Evolutionary conservation across 2,888 invertebrate genomes (phyloP).

Genomic region (Agonopterix subpropinquella): DNA sequence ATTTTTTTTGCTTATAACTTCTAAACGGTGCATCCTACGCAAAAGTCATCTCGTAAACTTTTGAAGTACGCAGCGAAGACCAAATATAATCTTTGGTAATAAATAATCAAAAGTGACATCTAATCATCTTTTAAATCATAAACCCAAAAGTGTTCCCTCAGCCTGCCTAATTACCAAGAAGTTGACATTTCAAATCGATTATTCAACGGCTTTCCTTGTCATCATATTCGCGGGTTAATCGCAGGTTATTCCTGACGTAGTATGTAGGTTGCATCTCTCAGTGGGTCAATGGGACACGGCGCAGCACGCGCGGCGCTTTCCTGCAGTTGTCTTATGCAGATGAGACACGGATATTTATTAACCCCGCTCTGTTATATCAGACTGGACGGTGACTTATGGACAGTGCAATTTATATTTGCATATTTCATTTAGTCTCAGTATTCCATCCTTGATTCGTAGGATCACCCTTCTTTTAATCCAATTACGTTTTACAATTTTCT

Average conservation of each 20-base stretch:
- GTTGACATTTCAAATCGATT: too few relatives aligned
- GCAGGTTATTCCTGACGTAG: slow-evolving; percentile 33
- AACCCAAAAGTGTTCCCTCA: too few relatives aligned
- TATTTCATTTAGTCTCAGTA: slow-evolving; percentile 4
- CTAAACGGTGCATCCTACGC: too few relatives aligned
- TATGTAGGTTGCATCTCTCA: slow-evolving; percentile 50
- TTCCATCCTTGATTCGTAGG: neutral
- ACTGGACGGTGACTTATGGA: slow-evolving; percentile 10
- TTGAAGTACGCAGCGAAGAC: too few relatives aligned
- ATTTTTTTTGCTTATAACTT: too few relatives aligned
- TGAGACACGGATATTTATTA: slow-evolving; percentile 23
- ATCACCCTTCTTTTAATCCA: too few relatives aligned
- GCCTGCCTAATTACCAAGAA: too few relatives aligned
- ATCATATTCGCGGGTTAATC: slow-evolving; percentile 48
- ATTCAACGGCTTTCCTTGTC: slow-evolving; percentile 16
- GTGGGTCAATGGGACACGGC: slow-evolving; percentile 59
- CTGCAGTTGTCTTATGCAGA: slow-evolving; percentile 54
- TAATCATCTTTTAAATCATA: too few relatives aligned
- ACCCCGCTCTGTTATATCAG: slow-evolving; percentile 6
- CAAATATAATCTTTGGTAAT: too few relatives aligned
- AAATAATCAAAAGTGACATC: too few relatives aligned
- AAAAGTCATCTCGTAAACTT: too few relatives aligned
- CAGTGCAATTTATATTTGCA: slow-evolving; percentile 10
- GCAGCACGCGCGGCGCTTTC: slow-evolving; percentile 51
- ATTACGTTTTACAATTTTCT: neutral